Base-by-base conservation (phyloP, 1,140 invertebrate genomes). In the Rhizoglyphus robini region DNA sequence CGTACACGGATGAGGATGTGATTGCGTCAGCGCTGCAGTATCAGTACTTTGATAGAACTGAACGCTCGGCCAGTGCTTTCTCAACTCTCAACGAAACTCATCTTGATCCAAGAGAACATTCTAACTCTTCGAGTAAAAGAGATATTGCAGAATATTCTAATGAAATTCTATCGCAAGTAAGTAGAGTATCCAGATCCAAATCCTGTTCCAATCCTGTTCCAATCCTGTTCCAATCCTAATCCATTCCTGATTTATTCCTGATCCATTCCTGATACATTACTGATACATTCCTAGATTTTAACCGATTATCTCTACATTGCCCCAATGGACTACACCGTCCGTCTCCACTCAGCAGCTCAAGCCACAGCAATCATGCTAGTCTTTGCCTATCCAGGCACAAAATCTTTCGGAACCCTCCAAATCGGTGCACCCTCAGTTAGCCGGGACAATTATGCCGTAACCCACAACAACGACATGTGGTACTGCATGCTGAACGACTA, bases 401-500 rank as follows among this genome's bases (percentile, higher is more conserved):
- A 31, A 58, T 66, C 67, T 4, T 68, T 68, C 30, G 67, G 67
- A 13, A 29, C 32, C 2, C 23, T 68, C 15, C 67, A 66, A 25
- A 8, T 48, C 15, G 30, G 49, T 27, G 15, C 18, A 20, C 41
- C 46, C 13, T 5, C 18, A 2, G 34, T 63, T 15, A 15, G 34
- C n/a, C 32, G 51, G 4, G 48, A 63, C 51, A 51, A 23, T 5
- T 68, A 68, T 47, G 65, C 58, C 15, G 59, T 38, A 27, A 66
- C 67, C 3, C 67, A 68, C 38, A 61, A 41, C 30, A 66, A 68
- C 60, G 67, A 68, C 41, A 8, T 67, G 3, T 63, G 47, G 11
- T 63, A 68, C 30, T 2, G 59, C 3, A 41, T 62, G 8, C 57
- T 25, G 11, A 68, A 65, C 23, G 58, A 60, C 4, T 68, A 66